Base-by-base conservation (phyloP, 2,797 vertebrate genomes). In the Bradypodion pumilum region DNA sequence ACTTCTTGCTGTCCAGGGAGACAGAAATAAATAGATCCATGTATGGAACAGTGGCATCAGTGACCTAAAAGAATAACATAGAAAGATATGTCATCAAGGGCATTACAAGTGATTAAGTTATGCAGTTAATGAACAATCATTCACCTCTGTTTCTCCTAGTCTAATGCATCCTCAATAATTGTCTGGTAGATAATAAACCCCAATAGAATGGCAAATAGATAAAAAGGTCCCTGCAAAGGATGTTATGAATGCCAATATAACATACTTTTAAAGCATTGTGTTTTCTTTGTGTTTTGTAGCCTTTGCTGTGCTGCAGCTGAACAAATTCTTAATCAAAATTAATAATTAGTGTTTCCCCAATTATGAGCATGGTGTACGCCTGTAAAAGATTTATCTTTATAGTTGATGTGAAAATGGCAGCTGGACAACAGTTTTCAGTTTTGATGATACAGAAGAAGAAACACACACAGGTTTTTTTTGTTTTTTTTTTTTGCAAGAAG, bases 71-170 rank as follows among this genome's bases (percentile, higher is more conserved):
- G 80, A 49, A 82, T 35, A 82, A 66, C 75, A 74, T 74, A 69
- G 75, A 74, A 52, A 86, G 76, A 68, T n/a, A 86, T 83, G 69
- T 79, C 80, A 83, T 86, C 74, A 66, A 79, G 74, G 46, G 60
- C 75, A 82, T 73, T 35, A 59, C 35, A 66, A 32, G 69, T 83
- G 83, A 86, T 86, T 82, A 86, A 82, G 80, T 74, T 82, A 79
- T 40, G 32, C 42, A 73, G 75, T 82, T 82, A 86, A 86, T 82
- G 80, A 86, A 37, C 44, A 68, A 66, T 82, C 75, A 86, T 79
- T 82, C 80, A 78, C 69, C 80, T 83, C 46, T 79, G 69, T 83
- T 86, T 81, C 75, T 86, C 74, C 80, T 74, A 74, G 70, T 78
- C 70, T 78, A 79, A 83, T 83, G 76, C 81, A 12, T 74, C 29